Evolutionary conservation across 2,797 vertebrate genomes (phyloP), one percentile per base, ranked within the genome.

Genomic region (Avahi laniger): DNA sequence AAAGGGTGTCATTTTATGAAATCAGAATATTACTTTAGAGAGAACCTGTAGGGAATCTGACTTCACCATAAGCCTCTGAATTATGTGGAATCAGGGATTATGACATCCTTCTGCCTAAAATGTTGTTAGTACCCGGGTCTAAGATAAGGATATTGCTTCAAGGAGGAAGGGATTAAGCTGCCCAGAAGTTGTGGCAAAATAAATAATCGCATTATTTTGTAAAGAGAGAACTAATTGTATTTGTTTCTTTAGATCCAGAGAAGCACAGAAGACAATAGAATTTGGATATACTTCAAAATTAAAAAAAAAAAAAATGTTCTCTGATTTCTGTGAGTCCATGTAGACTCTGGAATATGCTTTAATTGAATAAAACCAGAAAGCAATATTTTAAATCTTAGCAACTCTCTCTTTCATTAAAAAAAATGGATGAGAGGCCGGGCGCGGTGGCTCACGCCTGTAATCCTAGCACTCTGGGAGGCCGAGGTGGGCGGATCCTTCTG

Each of bases 21-120:
- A 88, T 85, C 43, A 81, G n/a, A 78, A 87, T 84, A 95, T 85
- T 70, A 46, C 54, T 93, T 89, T 76, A 38, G 15, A 91, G 13
- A 20, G 12, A 93, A 61, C 0, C 18, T 81, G 1, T 86, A 65
- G 5, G 33, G 57, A 93, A 95, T 10, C 3, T 61, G 35, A 41
- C 5, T 78, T 76, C 20, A 57, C 65, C n/a, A 46, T 43, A 93
- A 50, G 11, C 33, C 41, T 57, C 63, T 59, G 35, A 87, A 28
- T 72, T 48, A 30, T 52, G 7, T 38, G 9, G 22, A 88, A 67
- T 87, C 41, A 78, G 18, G 83, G 17, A 38, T 94, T 57, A 92
- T 90, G 35, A 43, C 14, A 90, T 50, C 26, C 52, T 76, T 94
- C 35, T 52, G 15, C 15, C 22, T 22, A 41, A 83, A 91, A 28